These are phyloP conservation scores for Drosophila rubida DNA, from an alignment of 2,888 invertebrate species.

Conservation along the genomic window DNA sequence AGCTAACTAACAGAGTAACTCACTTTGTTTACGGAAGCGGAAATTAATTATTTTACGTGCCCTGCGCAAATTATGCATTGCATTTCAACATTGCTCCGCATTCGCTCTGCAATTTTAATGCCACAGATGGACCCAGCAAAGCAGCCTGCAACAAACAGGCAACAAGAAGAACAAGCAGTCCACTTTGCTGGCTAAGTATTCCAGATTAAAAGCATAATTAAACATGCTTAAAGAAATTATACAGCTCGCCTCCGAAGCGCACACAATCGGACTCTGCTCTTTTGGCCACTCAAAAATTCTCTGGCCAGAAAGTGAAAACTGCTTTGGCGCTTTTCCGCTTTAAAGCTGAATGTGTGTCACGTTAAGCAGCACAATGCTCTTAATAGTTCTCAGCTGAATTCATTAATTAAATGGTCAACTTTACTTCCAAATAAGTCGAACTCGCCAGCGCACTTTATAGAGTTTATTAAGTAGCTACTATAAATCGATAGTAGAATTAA, in stretches of 20 bases:
- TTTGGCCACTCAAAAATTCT: neutral
- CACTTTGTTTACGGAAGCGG: constrained; percentile 62
- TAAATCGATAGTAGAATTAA: too few relatives aligned
- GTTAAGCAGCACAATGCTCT: too few relatives aligned
- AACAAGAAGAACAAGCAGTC: neutral
- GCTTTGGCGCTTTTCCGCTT: neutral
- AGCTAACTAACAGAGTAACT: constrained; percentile 56
- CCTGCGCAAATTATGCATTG: constrained; percentile 54
- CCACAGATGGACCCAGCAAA: constrained; percentile 5
- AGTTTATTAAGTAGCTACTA: too few relatives aligned
- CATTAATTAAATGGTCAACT: too few relatives aligned
- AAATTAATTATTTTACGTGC: constrained; percentile 66
- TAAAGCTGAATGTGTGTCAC: too few relatives aligned
- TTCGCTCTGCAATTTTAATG: constrained; percentile 19
- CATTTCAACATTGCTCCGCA: constrained; percentile 28
- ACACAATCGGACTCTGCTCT: neutral
- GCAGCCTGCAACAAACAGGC: neutral
- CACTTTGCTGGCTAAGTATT: neutral
- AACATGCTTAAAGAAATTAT: neutral
- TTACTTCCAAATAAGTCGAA: too few relatives aligned
- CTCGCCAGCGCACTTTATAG: too few relatives aligned
- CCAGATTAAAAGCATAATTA: neutral
- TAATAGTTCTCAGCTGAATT: too few relatives aligned
- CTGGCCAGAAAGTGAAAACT: neutral
- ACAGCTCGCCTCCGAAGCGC: neutral